A percentile compares a stretch with the other conserved stretches of the same genome.
These are phyloP conservation scores for Hoplodrina blanda DNA, from an alignment of 2,888 invertebrate species.

Conservation along the genomic window DNA sequence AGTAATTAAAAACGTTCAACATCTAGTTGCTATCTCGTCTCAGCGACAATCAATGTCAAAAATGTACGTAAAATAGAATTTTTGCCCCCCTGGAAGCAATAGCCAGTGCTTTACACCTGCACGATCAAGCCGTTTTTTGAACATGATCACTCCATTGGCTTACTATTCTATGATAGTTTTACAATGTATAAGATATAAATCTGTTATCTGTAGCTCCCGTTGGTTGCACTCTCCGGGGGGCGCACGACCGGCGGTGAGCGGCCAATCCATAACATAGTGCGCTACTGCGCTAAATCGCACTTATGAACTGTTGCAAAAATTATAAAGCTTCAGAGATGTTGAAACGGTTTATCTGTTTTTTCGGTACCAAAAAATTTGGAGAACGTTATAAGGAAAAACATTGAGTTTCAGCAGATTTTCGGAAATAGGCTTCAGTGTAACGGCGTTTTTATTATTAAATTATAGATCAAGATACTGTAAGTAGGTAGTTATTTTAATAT, in stretches of 20 bases:
- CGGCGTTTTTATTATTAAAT: background rate
- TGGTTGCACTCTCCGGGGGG: constrained; percentile 60
- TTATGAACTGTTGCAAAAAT: constrained; percentile 11
- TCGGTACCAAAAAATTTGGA: background rate
- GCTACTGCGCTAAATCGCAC: constrained; percentile 56
- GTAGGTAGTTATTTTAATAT: too few relatives aligned
- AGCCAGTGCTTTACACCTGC: background rate
- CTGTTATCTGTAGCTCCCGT: constrained; percentile 57
- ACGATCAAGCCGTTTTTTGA: constrained; percentile 9
- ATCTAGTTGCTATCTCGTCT: too few relatives aligned
- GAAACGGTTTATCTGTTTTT: constrained; percentile 6
- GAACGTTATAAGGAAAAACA: constrained; percentile 2
- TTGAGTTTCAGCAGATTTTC: constrained; percentile 13
- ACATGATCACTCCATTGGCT: constrained; percentile 8
- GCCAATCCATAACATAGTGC: constrained; percentile 50
- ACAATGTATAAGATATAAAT: constrained; percentile 52
- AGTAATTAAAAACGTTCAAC: too few relatives aligned
- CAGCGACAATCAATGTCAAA: too few relatives aligned
- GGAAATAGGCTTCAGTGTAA: background rate
- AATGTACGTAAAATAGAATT: too few relatives aligned
- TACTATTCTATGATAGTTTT: constrained; percentile 10
- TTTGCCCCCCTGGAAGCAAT: background rate
- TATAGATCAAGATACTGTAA: too few relatives aligned
- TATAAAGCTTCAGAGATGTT: background rate
- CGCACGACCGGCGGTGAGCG: constrained; percentile 39